Base-by-base conservation (phyloP, 2,888 invertebrate species). In the Spilosoma lubricipeda region DNA sequence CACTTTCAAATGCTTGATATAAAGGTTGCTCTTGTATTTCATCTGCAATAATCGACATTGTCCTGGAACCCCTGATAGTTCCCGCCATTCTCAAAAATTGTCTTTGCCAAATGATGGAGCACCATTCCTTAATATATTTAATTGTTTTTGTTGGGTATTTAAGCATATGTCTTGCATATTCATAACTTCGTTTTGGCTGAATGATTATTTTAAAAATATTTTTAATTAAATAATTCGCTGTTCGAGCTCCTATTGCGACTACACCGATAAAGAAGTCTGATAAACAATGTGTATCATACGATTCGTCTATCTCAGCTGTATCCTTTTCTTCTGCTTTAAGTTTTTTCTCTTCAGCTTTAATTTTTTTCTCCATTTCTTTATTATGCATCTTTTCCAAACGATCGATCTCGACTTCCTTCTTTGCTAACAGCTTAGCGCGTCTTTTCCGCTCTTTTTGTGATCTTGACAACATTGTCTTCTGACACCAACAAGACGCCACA, bases 241-340 rank as follows among this genome's bases (percentile, higher is more conserved):
- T 30, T 30, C 70, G 42, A 1, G 59, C 2, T 63, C 23, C 42
- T 63, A 63, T n/a, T 18, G 70, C 42, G 13, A 63, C 0, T 70
- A 63, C 7, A 23, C 70, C 70, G 8, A 70, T 30, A 13, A 63
- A 63, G 13, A 20, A 42, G 63, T 63, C 63, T 63, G 30, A 27
- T 4, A 63, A 20, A 63, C 36, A 59, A 63, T 63, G 13, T 27
- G 63, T 70, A 20, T 30, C 27, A 70, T 63, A 5, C 4, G 70
- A 15, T 42, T 63, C 70, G 27, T 70, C 27, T 42, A 70, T 15
- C 59, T 63, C 20, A 30, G 39, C 70, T 15, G 63, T 15, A 27
- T 70, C 70, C 20, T 42, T 63, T 63, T 42, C 30, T 70, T 70
- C 42, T 18, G 18, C 27, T 70, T 70, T 42, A 56, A 70, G 36